A percentile compares a stretch with the other conserved stretches of the same genome.
Evolutionary conservation across 2,797 vertebrate species (phyloP).

Genomic region (Tachyglossus aculeatus): DNA sequence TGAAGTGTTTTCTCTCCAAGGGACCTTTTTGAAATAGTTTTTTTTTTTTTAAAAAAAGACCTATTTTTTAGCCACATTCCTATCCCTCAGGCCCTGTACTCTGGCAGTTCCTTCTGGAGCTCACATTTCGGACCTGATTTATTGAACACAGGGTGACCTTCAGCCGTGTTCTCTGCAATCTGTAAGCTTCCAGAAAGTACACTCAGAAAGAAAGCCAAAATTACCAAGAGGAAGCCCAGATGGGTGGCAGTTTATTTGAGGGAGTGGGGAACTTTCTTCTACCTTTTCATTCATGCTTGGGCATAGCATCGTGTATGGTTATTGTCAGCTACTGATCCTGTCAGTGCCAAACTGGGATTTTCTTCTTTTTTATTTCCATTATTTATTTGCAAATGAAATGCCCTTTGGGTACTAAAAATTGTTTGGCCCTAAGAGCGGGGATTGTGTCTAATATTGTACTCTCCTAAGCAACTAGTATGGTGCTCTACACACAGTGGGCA

Average conservation of each 20-base stretch:
- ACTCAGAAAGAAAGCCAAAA: not conserved
- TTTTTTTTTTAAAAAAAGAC: not conserved
- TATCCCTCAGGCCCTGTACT: not conserved
- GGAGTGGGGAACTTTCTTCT: not conserved
- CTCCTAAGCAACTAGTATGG: too few species aligned
- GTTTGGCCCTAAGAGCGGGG: too few species aligned
- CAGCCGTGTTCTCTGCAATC: not conserved
- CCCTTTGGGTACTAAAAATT: too few species aligned
- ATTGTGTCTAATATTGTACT: too few species aligned
- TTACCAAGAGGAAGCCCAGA: not conserved
- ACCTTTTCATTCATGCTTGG: not conserved
- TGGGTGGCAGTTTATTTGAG: too few species aligned
- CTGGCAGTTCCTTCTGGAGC: not conserved
- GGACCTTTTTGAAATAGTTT: not conserved
- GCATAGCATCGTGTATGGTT: rapidly evolving
- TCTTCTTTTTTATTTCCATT: too few species aligned
- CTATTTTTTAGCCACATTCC: not conserved
- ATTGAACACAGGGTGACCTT: not conserved
- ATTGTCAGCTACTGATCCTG: too few species aligned
- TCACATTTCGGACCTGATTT: not conserved
- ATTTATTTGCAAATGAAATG: too few species aligned
- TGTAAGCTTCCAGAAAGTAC: not conserved
- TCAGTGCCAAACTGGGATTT: not conserved
- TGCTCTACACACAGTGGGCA: too few species aligned
- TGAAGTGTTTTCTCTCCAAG: not conserved